phyloP scores from a whole-genome alignment of 2,888 invertebrate species.

The Eulithis testata region DNA sequence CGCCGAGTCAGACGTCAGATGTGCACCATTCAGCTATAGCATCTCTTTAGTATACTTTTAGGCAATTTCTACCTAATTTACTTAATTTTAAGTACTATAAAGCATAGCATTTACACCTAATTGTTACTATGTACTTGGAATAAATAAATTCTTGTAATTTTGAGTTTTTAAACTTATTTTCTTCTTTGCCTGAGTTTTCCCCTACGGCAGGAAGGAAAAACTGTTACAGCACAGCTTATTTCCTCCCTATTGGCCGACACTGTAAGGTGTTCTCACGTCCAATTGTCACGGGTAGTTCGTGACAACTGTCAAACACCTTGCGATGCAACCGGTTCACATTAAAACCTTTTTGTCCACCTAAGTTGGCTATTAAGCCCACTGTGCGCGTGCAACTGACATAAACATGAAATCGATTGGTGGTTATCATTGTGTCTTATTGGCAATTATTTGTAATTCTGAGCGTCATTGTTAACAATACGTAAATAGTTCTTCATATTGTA shows the following conservation, averaged over 20 bases:
- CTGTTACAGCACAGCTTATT: constrained; percentile 47
- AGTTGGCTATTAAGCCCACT: constrained; percentile 53
- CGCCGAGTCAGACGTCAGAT: no score
- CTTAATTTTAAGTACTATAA: no score
- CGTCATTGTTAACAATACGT: constrained; percentile 6
- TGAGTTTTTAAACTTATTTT: no score
- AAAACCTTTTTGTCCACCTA: constrained; percentile 63
- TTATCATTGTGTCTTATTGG: constrained; percentile 22
- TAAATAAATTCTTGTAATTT: no score
- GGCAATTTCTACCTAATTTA: no score
- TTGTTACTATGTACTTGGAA: no score
- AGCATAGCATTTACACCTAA: no score
- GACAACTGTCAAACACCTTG: constrained; percentile 63
- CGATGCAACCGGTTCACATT: constrained; percentile 50
- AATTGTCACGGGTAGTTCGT: constrained; percentile 58
- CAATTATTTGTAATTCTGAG: constrained; percentile 19
- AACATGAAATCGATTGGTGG: constrained; percentile 35
- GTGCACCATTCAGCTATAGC: no score
- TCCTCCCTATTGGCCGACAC: constrained; percentile 52
- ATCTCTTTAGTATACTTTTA: no score
- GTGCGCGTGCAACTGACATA: constrained; percentile 60
- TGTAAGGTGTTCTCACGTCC: constrained; percentile 54
- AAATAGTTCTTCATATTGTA: no score
- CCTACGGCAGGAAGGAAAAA: no score
- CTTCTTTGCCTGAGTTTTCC: no score